A percentile compares a stretch with the other conserved stretches of the same genome.
phyloP scores from a whole-genome alignment of 2,113 vertebrate genomes.

The Sphyrna mokarran region DNA sequence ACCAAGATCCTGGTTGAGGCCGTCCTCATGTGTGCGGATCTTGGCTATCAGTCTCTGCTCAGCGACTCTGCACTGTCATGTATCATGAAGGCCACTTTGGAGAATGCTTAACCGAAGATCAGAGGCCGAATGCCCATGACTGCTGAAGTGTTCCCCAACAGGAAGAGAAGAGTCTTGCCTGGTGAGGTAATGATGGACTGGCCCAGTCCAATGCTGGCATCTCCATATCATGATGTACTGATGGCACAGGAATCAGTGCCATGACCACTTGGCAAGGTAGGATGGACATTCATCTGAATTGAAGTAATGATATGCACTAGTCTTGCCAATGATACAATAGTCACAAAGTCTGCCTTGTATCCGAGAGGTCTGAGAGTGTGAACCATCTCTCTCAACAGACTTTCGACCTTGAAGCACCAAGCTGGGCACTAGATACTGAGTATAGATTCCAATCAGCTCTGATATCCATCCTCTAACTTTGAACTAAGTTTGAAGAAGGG shows the following conservation, averaged over 20 bases:
- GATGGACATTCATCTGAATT: not conserved
- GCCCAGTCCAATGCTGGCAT: too few species aligned
- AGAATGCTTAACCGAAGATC: too few species aligned
- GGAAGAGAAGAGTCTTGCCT: too few species aligned
- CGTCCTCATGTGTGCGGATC: too few species aligned
- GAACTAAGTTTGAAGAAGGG: not conserved
- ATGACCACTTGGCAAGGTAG: not conserved
- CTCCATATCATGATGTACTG: too few species aligned
- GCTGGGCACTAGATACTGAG: not conserved
- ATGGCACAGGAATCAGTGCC: not conserved
- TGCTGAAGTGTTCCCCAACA: too few species aligned
- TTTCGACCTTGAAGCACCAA: not conserved
- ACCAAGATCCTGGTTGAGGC: too few species aligned
- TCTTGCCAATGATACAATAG: not conserved
- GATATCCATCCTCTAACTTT: not conserved
- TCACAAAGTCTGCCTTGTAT: not conserved
- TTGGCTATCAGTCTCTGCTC: too few species aligned
- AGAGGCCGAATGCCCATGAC: too few species aligned
- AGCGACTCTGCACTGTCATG: too few species aligned
- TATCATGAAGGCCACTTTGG: too few species aligned
- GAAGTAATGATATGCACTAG: not conserved
- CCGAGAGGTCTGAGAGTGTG: not conserved
- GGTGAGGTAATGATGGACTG: not conserved
- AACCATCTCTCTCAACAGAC: not conserved
- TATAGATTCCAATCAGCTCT: not conserved